Conservation (phyloP, 2,113 vertebrate species). For the Tachysurus fulvidraco region DNA sequence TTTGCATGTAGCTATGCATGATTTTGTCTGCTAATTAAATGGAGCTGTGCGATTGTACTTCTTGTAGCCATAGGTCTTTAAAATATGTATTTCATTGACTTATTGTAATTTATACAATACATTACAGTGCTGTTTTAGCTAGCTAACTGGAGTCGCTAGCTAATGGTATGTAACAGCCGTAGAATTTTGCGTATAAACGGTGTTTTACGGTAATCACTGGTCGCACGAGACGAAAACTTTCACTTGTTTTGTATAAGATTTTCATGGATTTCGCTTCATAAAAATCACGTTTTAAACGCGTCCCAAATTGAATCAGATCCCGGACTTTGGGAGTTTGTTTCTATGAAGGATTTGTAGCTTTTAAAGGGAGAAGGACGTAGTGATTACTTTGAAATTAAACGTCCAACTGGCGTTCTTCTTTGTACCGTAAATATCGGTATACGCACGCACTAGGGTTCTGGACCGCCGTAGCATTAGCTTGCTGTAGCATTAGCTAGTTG, state of each 20-base stretch:
- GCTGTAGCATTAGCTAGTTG: neutral
- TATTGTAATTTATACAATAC: neutral
- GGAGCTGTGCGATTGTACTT: neutral
- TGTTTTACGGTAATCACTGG: neutral
- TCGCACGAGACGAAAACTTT: neutral
- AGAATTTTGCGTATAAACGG: accelerated
- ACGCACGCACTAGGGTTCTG: neutral
- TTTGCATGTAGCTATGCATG: neutral
- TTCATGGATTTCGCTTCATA: neutral
- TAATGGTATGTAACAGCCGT: neutral
- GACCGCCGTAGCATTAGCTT: neutral
- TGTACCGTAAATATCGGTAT: neutral
- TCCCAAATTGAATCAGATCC: neutral
- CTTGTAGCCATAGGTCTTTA: too few relatives aligned
- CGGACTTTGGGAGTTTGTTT: neutral
- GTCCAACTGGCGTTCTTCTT: too few relatives aligned
- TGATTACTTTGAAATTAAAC: neutral
- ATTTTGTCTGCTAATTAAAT: neutral
- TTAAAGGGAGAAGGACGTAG: neutral
- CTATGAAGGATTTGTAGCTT: neutral
- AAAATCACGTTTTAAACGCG: neutral
- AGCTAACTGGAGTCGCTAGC: neutral
- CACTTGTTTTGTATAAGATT: neutral
- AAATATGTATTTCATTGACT: too few relatives aligned
- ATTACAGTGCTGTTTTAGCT: neutral